Evolutionary conservation across 2,113 vertebrate genomes (phyloP), one percentile per base, ranked within the genome.

Genomic region (Bucco capensis): DNA sequence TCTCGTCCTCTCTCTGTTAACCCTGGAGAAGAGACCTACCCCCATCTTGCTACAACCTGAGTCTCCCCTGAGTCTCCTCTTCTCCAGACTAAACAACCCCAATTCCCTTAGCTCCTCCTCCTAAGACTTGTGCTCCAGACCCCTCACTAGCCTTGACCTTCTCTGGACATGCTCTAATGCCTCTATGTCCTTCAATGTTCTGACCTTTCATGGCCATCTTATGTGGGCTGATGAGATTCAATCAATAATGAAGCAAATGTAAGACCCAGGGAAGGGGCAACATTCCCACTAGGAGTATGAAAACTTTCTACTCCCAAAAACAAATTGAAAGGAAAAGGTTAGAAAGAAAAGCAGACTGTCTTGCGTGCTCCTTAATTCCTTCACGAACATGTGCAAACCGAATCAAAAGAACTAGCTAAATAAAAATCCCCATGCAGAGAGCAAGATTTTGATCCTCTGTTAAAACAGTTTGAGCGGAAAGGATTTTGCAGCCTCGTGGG

Each of bases 381-480:
- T 71, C 25, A 7, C 42, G 54, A 44, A 56, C 49, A 57, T 16
- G 81, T 57, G 76, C 77, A 85, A 89, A 83, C 47, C 27, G 83
- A 94, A 94, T 76, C 56, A 89, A 81, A 95, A 79, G 64, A 89
- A 78, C 58, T 60, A 83, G 82, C 75, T 93, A 90, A 88, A 95
- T 88, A 83, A 90, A 95, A 93, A 92, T 86, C 74, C 89, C 46
- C 83, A 57, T 0, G 4, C 72, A 89, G 86, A 94, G 75, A 73
- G 72, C 57, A 94, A 86, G 82, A 88, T 92, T 92, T 88, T 96
- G 88, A 94, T 91, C 83, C 82, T 95, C 81, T 87, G 83, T 81
- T 92, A 93, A 89, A 95, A 92, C 83, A 92, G 71, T 92, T 93
- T 93, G 95, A 94, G 93, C 21, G 35, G 90, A 95, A 95, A 95